These are phyloP conservation scores for Chaenodraco wilsoni DNA, from an alignment of 2,797 vertebrate species.

Conservation along the genomic window DNA sequence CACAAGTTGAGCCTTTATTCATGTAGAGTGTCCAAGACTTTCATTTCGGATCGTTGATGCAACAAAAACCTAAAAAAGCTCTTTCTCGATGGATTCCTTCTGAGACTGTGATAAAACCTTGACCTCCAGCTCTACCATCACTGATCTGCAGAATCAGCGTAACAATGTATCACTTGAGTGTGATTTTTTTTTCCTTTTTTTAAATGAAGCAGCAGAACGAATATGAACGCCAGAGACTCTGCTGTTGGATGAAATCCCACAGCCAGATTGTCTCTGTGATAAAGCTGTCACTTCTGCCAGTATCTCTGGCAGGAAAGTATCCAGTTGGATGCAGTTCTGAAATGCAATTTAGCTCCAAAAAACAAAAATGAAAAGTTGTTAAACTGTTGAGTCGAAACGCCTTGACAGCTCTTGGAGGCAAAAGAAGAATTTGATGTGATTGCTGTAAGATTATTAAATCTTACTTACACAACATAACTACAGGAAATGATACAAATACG, in stretches of 20 bases:
- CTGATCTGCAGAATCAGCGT: slow-evolving; percentile 14
- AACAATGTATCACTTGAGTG: slow-evolving; percentile 2
- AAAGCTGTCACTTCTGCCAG: slow-evolving; percentile 56
- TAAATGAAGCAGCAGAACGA: slow-evolving; percentile 34
- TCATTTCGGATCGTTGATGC: too few relatives aligned
- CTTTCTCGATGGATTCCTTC: neutral
- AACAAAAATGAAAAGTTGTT: slow-evolving; percentile 39
- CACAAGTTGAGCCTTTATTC: slow-evolving; percentile 22
- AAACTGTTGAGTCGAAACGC: slow-evolving; percentile 42
- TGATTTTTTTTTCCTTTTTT: neutral
- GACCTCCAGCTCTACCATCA: slow-evolving; percentile 1
- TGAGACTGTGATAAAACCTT: slow-evolving; percentile 24
- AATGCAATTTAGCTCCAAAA: slow-evolving; percentile 48
- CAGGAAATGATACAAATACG: neutral
- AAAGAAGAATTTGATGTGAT: slow-evolving; percentile 26
- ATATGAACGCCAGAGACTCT: slow-evolving; percentile 34
- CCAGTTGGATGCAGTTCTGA: slow-evolving; percentile 45
- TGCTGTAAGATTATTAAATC: slow-evolving; percentile 35
- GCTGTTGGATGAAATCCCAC: slow-evolving; percentile 54
- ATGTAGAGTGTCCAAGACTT: neutral
- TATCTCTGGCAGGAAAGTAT: slow-evolving; percentile 48
- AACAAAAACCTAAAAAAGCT: neutral
- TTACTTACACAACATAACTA: neutral
- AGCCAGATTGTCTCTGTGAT: slow-evolving; percentile 56
- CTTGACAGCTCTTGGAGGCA: slow-evolving; percentile 3